Conservation (phyloP, 2,888 invertebrate genomes). For the Candidula unifasciata region DNA sequence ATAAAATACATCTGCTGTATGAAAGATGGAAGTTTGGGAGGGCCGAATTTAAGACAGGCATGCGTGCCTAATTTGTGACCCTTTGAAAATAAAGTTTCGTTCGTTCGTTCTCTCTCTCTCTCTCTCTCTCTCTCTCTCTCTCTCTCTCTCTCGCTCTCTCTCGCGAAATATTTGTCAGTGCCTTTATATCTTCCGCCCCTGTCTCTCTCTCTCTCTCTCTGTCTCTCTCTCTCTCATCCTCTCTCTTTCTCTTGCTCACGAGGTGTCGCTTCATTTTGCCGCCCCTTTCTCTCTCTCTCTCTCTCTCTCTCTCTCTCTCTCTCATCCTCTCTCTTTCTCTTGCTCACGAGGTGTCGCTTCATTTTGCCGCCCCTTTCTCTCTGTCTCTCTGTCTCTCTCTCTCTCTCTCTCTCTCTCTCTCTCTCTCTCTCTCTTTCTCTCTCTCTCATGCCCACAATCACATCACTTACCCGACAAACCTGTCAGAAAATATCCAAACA, state of each 20-base stretch:
- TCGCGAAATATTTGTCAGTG: no score
- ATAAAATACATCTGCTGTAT: no score
- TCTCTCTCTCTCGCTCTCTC: no score
- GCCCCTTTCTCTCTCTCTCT: not conserved
- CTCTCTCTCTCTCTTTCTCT: not conserved
- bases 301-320: not conserved
- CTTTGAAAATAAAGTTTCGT: no score
- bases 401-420: not conserved
- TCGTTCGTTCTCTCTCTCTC: no score
- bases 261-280: not conserved
- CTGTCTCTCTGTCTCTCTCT: not conserved
- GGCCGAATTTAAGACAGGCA: no score
- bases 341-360: not conserved
- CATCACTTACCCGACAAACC: not conserved
- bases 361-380: not conserved
- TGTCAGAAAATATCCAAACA: no score
- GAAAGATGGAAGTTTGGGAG: no score
- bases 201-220: not conserved
- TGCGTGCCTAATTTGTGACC: no score
- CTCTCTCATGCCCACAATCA: not conserved
- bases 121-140: no score
- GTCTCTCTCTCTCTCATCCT: not conserved
- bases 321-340: not conserved
- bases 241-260: not conserved
- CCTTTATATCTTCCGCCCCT: not conserved